Evolutionary conservation across 2,888 invertebrate genomes (phyloP), one percentile per base, ranked within the genome.

Genomic region (Synanthedon formicaeformis): DNA sequence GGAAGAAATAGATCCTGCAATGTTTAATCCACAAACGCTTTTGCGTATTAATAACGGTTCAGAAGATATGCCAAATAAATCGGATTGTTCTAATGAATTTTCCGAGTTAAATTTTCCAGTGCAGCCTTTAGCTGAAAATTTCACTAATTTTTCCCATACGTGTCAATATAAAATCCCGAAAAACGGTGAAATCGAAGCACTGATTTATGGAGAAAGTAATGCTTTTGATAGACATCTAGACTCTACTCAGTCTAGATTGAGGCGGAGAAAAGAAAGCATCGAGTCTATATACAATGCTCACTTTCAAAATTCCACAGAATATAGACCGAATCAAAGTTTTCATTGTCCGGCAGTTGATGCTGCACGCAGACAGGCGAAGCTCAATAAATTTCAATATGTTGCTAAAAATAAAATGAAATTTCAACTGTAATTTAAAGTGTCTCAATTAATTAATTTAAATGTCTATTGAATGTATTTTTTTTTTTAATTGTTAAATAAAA

Each of bases 21-120:
- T 85, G 75, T 72, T 87, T 48, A 69, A 86, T 61, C 86, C 86
- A 3, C 80, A 74, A 71, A 71, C 67, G 45, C 62, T 87, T 48
- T 61, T 87, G 52, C 73, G 63, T 61, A 55, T 53, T 62, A 65
- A 40, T 18, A 57, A 64, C n/a, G 60, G 65, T 6, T 18, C 41
- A 5, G 61, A 63, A 4, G 67, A 66, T 45, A 69, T 81, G 53
- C 71, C 81, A 12, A 85, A 85, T 3, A 84, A 86, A 4, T 58
- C 67, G 3, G 68, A 78, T 57, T 86, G 81, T 60, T 61, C 71
- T 54, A 74, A 75, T 55, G 55, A 11, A 64, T 52, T 41, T 50
- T 51, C 50, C 16, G n/a, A 41, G 34, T 34, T 34, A 5, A 34
- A 34, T 34, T 34, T 34, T 10, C 34, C 34, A 34, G 10, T 3